These are phyloP conservation scores for Nymphalis io DNA, from an alignment of 1,140 invertebrate genomes.

Conservation along the genomic window DNA sequence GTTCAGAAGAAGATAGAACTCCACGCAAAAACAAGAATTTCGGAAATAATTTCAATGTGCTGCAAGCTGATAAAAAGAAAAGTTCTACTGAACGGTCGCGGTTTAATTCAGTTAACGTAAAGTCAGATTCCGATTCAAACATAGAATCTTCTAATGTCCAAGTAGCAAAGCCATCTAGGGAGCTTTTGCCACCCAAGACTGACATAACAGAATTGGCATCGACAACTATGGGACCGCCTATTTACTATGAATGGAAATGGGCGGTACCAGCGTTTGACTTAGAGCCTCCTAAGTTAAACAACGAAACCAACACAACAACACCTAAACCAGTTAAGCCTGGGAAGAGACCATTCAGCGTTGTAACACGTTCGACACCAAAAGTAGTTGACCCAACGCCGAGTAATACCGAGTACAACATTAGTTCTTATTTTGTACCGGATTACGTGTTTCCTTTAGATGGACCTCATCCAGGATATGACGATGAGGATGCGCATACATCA, in stretches of 20 bases:
- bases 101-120: slow-evolving; percentile 62
- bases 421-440: slow-evolving; percentile 81
- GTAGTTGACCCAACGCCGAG: slow-evolving; percentile 49
- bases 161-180: slow-evolving; percentile 49
- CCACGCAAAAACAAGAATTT: slow-evolving; percentile 63
- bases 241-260: slow-evolving; percentile 84
- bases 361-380: slow-evolving; percentile 50
- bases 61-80: slow-evolving; percentile 57
- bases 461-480: slow-evolving; percentile 81
- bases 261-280: slow-evolving; percentile 82
- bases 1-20: slow-evolving; percentile 65
- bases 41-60: slow-evolving; percentile 57
- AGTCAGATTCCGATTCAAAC: slow-evolving; percentile 41
- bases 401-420: slow-evolving; percentile 68
- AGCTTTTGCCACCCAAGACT: slow-evolving; percentile 66
- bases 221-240: slow-evolving; percentile 82
- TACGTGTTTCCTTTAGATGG: slow-evolving; percentile 81
- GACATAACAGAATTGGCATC: slow-evolving; percentile 61
- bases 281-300: slow-evolving; percentile 76
- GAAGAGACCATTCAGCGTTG: slow-evolving; percentile 56
- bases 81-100: slow-evolving; percentile 43
- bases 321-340: slow-evolving; percentile 42
- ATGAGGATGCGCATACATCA: slow-evolving; percentile 80
- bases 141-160: slow-evolving; percentile 24
- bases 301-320: slow-evolving; percentile 46